Evolutionary conservation across 2,113 vertebrate species (phyloP).

Genomic region (Myrmecophaga tridactyla): DNA sequence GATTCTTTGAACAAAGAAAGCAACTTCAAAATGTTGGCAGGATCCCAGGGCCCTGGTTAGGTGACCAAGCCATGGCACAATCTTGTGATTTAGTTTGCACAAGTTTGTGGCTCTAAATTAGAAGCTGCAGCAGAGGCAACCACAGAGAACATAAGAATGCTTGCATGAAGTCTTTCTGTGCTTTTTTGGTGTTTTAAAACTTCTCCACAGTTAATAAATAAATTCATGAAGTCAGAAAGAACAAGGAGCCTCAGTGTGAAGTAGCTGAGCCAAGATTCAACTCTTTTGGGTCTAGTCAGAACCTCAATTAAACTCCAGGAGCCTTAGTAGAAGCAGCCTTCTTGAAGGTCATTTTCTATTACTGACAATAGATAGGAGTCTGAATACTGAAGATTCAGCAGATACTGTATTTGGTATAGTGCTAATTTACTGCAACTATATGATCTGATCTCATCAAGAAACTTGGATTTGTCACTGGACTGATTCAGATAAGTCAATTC

Average conservation of each 20-base stretch:
- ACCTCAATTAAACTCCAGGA: slow-evolving; percentile 51
- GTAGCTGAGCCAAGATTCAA: slow-evolving; percentile 51
- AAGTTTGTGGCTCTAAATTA: slow-evolving; percentile 77
- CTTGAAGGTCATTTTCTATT: slow-evolving; percentile 64
- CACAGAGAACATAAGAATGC: slow-evolving; percentile 68
- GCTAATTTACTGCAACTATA: slow-evolving; percentile 56
- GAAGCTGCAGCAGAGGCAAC: slow-evolving; percentile 72
- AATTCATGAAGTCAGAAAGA: slow-evolving; percentile 66
- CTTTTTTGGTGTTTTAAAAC: slow-evolving; percentile 62
- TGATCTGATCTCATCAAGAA: slow-evolving; percentile 57
- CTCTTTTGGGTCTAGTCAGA: slow-evolving; percentile 40
- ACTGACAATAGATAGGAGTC: slow-evolving; percentile 58
- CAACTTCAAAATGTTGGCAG: slow-evolving; percentile 68
- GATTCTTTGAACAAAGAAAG: slow-evolving; percentile 68
- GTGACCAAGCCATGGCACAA: slow-evolving; percentile 59
- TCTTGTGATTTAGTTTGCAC: slow-evolving; percentile 62
- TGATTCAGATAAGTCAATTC: slow-evolving; percentile 54
- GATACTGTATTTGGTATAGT: slow-evolving; percentile 22
- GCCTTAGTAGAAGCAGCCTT: slow-evolving; percentile 20
- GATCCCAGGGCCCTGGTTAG: background rate
- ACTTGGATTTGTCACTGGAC: slow-evolving; percentile 67
- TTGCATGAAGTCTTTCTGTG: slow-evolving; percentile 63
- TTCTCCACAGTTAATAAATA: slow-evolving; percentile 67
- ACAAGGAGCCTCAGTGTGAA: slow-evolving; percentile 38
- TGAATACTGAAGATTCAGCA: slow-evolving; percentile 71